Conservation (phyloP, 1,140 invertebrate species). For the Sycobia sp. region DNA sequence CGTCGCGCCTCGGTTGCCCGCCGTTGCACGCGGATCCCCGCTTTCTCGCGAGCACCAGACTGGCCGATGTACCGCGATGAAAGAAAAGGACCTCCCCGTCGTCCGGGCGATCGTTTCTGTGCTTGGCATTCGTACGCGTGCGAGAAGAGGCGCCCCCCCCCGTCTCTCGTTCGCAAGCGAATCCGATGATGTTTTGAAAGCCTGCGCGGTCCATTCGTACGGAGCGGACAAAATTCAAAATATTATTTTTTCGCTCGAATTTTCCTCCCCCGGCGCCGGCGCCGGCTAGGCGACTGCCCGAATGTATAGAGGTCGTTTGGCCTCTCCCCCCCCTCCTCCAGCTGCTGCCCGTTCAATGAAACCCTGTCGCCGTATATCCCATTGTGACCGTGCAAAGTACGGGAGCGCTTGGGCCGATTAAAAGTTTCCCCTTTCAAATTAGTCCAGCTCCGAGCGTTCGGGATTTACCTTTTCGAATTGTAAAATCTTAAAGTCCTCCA, state of each 20-base stretch:
- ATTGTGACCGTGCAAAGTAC: constrained; percentile 8
- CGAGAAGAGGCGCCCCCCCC: too few species aligned
- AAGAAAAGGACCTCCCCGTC: too few species aligned
- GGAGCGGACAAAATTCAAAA: constrained; percentile 5
- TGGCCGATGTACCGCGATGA: too few species aligned
- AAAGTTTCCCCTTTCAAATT: constrained; percentile 14
- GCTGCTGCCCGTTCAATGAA: background rate
- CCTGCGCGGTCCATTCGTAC: too few species aligned
- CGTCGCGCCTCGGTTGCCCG: too few species aligned
- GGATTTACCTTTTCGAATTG: background rate
- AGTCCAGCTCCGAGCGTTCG: background rate
- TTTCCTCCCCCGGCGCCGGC: background rate
- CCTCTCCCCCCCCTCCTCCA: too few species aligned
- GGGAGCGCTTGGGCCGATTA: background rate
- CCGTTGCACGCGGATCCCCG: too few species aligned
- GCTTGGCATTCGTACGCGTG: too few species aligned
- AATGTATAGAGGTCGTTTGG: too few species aligned
- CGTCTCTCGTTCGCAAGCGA: constrained; percentile 30
- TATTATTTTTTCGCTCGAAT: constrained; percentile 7
- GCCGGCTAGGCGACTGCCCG: too few species aligned
- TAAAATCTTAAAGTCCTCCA: background rate
- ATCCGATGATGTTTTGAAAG: constrained; percentile 40
- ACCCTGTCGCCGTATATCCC: background rate
- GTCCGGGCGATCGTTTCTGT: too few species aligned
- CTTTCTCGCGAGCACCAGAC: too few species aligned